These are phyloP conservation scores for Heliconius cydno DNA, from an alignment of 2,888 invertebrate genomes.

Conservation along the genomic window DNA sequence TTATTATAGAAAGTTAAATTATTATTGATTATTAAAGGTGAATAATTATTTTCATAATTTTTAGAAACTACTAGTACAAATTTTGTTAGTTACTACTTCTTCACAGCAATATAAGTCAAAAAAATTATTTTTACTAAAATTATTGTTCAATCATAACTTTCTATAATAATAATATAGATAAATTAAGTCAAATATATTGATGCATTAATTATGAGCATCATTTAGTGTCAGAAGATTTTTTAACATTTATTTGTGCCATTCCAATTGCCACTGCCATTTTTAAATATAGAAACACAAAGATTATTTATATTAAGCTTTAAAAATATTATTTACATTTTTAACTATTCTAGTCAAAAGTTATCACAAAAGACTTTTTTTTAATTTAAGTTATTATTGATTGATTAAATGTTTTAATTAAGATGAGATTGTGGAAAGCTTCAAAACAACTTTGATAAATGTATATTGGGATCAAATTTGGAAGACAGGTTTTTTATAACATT, in stretches of 20 bases:
- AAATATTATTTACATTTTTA: slow-evolving; percentile 28
- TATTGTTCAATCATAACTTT: background rate
- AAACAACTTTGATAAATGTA: slow-evolving; percentile 6
- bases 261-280: slow-evolving; percentile 38
- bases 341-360: slow-evolving; percentile 31
- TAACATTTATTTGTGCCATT: slow-evolving; percentile 19
- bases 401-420: slow-evolving; percentile 9
- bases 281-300: slow-evolving; percentile 19
- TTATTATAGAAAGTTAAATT: slow-evolving; percentile 21
- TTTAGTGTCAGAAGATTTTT: background rate
- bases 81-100: slow-evolving; percentile 7
- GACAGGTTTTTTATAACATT: slow-evolving; percentile 34
- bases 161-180: slow-evolving; percentile 3
- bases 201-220: background rate
- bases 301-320: slow-evolving; percentile 33
- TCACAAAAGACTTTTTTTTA: slow-evolving; percentile 26
- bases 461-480: slow-evolving; percentile 38
- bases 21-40: background rate
- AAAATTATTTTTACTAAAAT: background rate
- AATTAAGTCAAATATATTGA: background rate
- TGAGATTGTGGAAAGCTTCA: slow-evolving; percentile 1
- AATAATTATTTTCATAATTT: background rate
- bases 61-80: slow-evolving; percentile 9
- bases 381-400: slow-evolving; percentile 20
- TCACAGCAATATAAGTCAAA: background rate